These are phyloP conservation scores for Poecile atricapillus DNA, from an alignment of 2,113 vertebrate species.

Conservation along the genomic window DNA sequence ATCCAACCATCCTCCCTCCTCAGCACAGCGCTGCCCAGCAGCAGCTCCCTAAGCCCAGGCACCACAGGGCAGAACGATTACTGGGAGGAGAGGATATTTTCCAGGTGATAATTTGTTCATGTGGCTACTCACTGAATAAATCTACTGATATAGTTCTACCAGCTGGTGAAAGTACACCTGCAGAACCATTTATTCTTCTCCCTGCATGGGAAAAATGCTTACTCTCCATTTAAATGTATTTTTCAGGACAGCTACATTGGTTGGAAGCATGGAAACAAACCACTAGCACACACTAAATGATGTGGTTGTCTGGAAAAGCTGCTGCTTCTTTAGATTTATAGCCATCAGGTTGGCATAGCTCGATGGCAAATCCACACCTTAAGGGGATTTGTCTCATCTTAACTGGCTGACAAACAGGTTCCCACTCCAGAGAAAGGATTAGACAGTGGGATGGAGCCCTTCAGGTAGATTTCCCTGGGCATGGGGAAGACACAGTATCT, in stretches of 20 bases:
- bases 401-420: neutral
- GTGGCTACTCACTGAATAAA: neutral
- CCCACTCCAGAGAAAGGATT: neutral
- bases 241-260: neutral
- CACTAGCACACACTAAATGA: neutral
- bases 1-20: neutral
- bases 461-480: neutral
- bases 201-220: neutral
- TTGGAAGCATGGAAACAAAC: neutral
- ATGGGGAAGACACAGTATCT: neutral
- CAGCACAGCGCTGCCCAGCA: fast-evolving
- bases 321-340: neutral
- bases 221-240: neutral
- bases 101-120: neutral
- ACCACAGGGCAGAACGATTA: fast-evolving
- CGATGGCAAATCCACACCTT: neutral
- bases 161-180: conserved; percentile 15
- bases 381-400: neutral
- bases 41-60: neutral
- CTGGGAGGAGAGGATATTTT: neutral
- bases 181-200: conserved; percentile 3
- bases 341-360: neutral
- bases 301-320: neutral
- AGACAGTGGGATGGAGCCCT: neutral
- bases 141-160: neutral